These are phyloP conservation scores for Saccopteryx bilineata DNA, from an alignment of 2,113 vertebrate species.

Conservation along the genomic window DNA sequence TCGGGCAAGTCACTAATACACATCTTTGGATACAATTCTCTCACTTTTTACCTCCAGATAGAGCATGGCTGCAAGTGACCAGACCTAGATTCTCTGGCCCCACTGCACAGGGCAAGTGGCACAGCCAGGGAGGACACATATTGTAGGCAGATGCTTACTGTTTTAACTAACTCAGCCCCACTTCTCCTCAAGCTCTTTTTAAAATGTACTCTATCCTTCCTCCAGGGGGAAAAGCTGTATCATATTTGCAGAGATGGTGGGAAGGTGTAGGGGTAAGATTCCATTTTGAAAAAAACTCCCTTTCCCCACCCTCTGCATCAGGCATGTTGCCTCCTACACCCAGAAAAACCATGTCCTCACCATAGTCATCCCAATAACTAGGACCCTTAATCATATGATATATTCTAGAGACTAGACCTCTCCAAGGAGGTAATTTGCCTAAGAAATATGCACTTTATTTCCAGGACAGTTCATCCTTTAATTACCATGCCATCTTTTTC, in stretches of 20 bases:
- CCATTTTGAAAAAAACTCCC: not conserved
- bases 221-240: not conserved
- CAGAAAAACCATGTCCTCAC: not conserved
- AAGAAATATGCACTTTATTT: constrained; percentile 21
- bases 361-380: not conserved
- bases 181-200: not conserved
- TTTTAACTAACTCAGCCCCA: not conserved
- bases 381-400: not conserved
- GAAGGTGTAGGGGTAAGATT: not conserved
- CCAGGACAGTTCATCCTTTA: not conserved
- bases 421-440: constrained; percentile 22
- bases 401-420: not conserved
- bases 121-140: not conserved
- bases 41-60: not conserved
- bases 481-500: not conserved
- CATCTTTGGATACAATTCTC: not conserved
- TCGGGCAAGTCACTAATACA: not conserved
- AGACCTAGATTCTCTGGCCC: not conserved
- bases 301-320: not conserved
- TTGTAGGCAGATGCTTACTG: not conserved
- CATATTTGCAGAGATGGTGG: not conserved
- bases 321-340: not conserved
- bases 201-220: not conserved
- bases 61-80: not conserved
- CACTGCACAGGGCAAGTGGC: not conserved